Evolutionary conservation across 2,797 vertebrate species (phyloP), one percentile per base, ranked within the genome.

Genomic region (Falco peregrinus): DNA sequence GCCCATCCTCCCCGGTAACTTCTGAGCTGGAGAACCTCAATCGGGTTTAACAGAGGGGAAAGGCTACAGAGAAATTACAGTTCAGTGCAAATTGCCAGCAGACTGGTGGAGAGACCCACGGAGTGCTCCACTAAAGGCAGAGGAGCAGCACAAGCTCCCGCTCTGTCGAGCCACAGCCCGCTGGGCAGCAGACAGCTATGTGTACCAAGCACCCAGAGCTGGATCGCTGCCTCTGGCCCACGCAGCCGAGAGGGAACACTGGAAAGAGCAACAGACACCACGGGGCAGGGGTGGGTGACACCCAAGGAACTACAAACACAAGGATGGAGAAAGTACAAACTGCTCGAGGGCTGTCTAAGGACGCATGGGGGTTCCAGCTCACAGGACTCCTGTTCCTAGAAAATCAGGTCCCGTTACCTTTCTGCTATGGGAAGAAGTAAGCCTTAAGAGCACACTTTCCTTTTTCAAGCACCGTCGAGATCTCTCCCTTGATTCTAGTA

Each of bases 301-400:
- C 54, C 7, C 14, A 6, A 18, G n/a, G 41, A 75, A 8, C 33
- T 10, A 25, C 21, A 12, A 15, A 35, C 31, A 53, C 25, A 7
- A 20, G 56, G 24, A 54, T 3, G 13, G 18, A 33, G 7, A 6
- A 10, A 16, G 37, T 2, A 48, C 41, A 4, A 6, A 37, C 31
- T 16, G 37, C 20, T 5, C 0, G 25, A 29, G 5, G 17, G 11
- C n/a, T 28, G 10, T 25, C 57, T 6, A 2, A 39, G 61, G 53
- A 26, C 0, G 0, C 0, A 1, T 0, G 4, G 24, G 29, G 47
- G 9, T 24, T 41, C n/a, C 65, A 35, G 87, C 50, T 56, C 20
- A 4, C 19, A 8, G 51, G 41, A 22, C 26, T 51, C 45, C 54
- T 29, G 0, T 22, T 80, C 78, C 83, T 71, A 26, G 86, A 77